Evolutionary conservation across 2,113 vertebrate species (phyloP).

Genomic region (Apteryx owenii): DNA sequence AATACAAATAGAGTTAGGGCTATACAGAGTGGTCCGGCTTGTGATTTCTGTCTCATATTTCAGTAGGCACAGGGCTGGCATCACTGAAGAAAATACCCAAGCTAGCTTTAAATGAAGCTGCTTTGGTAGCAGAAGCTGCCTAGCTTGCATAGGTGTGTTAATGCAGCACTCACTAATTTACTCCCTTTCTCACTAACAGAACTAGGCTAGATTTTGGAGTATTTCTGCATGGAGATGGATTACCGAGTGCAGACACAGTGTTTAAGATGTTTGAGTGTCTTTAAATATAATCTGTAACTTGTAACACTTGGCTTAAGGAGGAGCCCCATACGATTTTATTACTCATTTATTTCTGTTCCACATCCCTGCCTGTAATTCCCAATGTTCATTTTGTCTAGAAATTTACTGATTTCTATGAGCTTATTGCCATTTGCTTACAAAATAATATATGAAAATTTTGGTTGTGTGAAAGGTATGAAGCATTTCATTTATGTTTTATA

Average conservation of each 20-base stretch:
- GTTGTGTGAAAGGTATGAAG: background rate
- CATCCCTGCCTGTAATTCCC: background rate
- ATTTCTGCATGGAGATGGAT: background rate
- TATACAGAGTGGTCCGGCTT: background rate
- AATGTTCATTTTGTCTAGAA: background rate
- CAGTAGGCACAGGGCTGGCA: background rate
- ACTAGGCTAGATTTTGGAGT: background rate
- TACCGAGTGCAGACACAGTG: background rate
- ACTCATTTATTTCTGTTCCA: background rate
- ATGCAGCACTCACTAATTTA: background rate
- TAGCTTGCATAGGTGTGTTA: background rate
- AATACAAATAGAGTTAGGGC: background rate
- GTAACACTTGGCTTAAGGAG: background rate
- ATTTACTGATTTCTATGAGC: background rate
- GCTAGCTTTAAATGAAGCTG: background rate
- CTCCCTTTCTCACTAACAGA: background rate
- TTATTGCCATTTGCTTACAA: background rate
- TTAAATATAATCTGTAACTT: background rate
- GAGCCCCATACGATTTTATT: background rate
- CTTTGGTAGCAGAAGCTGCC: background rate
- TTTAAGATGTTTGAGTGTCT: background rate
- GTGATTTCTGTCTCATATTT: background rate
- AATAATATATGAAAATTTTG: background rate
- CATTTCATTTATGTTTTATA: conserved; percentile 15
- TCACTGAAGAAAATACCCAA: background rate